Base-by-base conservation (phyloP, 2,888 invertebrate genomes). In the Melanophora roralis region DNA sequence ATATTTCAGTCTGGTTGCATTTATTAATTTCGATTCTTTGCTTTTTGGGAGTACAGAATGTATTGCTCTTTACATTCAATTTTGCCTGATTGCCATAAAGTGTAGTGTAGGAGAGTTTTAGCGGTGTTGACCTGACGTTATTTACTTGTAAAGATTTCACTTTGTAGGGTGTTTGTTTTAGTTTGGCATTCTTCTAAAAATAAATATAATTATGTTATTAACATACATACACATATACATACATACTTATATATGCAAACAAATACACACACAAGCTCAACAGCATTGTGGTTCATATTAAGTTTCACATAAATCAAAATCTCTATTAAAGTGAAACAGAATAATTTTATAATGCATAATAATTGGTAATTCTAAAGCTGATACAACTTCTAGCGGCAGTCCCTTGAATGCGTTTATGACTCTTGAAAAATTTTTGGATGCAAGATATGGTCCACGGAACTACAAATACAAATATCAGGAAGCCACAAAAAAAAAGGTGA, bases 401-500 rank as follows among this genome's bases (percentile, higher is more conserved):
- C 40, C 69, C 5, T 5, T 78, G 7, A 43, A 59, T 2, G 86
- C 88, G 2, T 81, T 83, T 14, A 11, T 59, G 34, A 83, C 82
- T 40, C 78, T 89, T 1, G 16, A 84, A 16, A 68, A 84, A 12
- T 78, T 89, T 49, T 82, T 86, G n/a, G 65, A 82, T 68, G 45
- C 57, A 2, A 69, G 83, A 64, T 73, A 83, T 78, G 68, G 82
- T 21, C 59, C 78, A 1, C 75, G 84, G 4, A 73, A 82, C 7
- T 79, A 82, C 36, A 71, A 53, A 2, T 83, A 85, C 0, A 43
- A 82, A 4, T 65, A 87, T 5, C 65, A 85, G 19, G 51, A 77
- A 6, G 89, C 86, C 8, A 85, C 87, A 7, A 82, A 82, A 59
- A 27, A 6, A 88, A 86, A 74, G 89, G 89, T 5, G 89, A 88